Evolutionary conservation across 2,797 vertebrate genomes (phyloP).

Genomic region (Typhlichthys subterraneus): DNA sequence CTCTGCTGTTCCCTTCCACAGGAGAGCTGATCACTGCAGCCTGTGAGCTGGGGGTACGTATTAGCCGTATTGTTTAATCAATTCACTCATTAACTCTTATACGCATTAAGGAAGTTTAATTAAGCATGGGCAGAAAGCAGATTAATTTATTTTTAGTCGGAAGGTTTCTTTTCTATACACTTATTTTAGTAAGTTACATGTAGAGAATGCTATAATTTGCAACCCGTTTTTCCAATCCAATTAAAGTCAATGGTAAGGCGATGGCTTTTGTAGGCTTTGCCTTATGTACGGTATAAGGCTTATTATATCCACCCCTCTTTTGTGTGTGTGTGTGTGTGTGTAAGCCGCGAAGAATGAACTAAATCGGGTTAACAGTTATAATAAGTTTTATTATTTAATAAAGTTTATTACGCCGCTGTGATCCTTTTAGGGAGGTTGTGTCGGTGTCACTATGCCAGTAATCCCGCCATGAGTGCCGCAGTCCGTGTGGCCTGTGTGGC

Average conservation of each 20-base stretch:
- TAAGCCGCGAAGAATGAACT: constrained; percentile 99
- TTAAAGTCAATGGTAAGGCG: constrained; percentile 99
- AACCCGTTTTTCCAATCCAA: constrained; percentile 99
- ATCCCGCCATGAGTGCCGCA: constrained; percentile 88
- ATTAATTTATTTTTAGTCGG: constrained; percentile 99
- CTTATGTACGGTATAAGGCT: constrained; percentile 99
- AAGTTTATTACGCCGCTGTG: constrained; percentile 99
- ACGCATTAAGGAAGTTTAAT: constrained; percentile 99
- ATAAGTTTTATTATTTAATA: constrained; percentile 99
- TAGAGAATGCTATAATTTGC: constrained; percentile 99
- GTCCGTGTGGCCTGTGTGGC: constrained; percentile 88
- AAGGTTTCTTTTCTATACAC: constrained; percentile 83
- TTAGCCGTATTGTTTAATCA: constrained; percentile 99
- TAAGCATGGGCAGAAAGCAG: constrained; percentile 99
- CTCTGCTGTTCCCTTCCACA: constrained; percentile 92
- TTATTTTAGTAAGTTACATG: constrained; percentile 98
- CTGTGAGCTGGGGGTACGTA: constrained; percentile 99
- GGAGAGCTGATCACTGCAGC: constrained; percentile 99
- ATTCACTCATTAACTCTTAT: constrained; percentile 99
- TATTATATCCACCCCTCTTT: constrained; percentile 98
- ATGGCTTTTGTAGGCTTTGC: constrained; percentile 94
- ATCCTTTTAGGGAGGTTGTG: constrained; percentile 99
- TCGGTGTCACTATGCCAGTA: constrained; percentile 94
- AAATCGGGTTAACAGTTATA: constrained; percentile 99
- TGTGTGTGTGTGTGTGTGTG: constrained; percentile 79